Base-by-base conservation (phyloP, 1,140 invertebrate species). In the Sycobia sp. region DNA sequence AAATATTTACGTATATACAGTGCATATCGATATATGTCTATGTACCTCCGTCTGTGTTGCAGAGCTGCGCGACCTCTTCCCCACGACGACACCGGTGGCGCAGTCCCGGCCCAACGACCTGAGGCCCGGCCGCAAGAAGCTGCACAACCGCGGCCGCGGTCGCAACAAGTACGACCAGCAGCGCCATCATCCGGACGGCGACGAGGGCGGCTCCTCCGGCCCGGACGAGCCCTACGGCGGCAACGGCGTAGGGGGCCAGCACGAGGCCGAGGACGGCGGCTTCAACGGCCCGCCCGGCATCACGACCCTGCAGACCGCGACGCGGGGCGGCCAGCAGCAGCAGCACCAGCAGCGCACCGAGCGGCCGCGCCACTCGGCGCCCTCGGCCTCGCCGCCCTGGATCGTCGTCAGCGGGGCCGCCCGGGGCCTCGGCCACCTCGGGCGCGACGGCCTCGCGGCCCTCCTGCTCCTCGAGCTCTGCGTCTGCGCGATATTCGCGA, bases 71-170 rank as follows among this genome's bases (percentile, higher is more conserved):
- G 62, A 58, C 23, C 38, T 46, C 13, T 46, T 53, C 29, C 62
- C 46, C 4, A 65, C 62, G 29, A 58, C 62, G 47, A 58, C 62
- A 4, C 62, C 62, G 11, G 51, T 18, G 0, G 27, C 47, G 20
- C 55, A 65, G 18, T 38, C 39, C 1, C 62, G 62, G 13, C 62
- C 62, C 0, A 65, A 65, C 32, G 62, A 65, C 16, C 39, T 59
- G 20, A 27, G 62, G 8, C 62, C 62, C 1, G 55, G 39, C 0
- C 46, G 49, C 16, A 65, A 59, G 55, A 65, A 65, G 54, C 54
- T 36, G 18, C 43, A 4, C 11, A 46, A 47, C 1, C 20, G 0
- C 7, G 23, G 23, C 2, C 10, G 11, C 9, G 9, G 18, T 3
- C 53, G 54, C 14, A 56, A 41, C n/a, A 38, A 41, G 1, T 23